These are phyloP conservation scores for Cervus canadensis DNA, from an alignment of 2,113 vertebrate genomes.

Conservation along the genomic window DNA sequence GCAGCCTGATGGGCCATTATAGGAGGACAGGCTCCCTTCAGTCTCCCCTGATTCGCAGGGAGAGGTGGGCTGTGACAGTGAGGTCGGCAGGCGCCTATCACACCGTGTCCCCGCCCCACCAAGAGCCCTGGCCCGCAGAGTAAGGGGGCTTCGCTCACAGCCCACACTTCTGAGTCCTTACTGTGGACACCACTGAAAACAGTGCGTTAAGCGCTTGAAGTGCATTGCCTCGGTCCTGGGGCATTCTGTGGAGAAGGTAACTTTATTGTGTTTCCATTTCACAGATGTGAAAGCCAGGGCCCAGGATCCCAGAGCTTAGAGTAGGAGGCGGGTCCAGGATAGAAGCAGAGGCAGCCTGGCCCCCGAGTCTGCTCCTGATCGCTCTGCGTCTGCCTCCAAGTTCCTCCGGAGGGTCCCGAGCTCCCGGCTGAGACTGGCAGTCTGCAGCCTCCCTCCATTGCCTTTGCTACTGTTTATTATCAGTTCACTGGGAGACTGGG, in stretches of 20 bases:
- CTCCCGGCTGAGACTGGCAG: background rate
- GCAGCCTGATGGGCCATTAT: too few species aligned
- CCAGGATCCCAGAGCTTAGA: background rate
- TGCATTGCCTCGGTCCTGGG: background rate
- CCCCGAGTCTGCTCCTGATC: background rate
- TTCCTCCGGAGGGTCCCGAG: background rate
- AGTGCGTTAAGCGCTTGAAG: background rate
- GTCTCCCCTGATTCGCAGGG: background rate
- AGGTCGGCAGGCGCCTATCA: background rate
- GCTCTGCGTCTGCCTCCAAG: background rate
- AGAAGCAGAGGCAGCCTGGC: background rate
- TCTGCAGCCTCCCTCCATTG: background rate
- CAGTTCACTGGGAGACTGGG: background rate
- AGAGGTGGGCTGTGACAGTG: background rate
- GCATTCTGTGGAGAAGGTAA: background rate
- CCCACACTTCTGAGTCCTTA: background rate
- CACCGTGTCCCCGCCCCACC: background rate
- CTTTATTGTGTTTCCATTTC: background rate
- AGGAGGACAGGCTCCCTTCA: background rate
- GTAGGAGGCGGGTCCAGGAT: background rate
- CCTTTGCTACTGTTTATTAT: accelerated
- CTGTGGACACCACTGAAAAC: background rate
- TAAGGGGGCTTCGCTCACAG: background rate
- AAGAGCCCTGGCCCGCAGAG: accelerated
- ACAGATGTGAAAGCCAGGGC: background rate